Conservation (phyloP, 2,888 invertebrate species). For the Caenorhabditis doughertyi region DNA sequence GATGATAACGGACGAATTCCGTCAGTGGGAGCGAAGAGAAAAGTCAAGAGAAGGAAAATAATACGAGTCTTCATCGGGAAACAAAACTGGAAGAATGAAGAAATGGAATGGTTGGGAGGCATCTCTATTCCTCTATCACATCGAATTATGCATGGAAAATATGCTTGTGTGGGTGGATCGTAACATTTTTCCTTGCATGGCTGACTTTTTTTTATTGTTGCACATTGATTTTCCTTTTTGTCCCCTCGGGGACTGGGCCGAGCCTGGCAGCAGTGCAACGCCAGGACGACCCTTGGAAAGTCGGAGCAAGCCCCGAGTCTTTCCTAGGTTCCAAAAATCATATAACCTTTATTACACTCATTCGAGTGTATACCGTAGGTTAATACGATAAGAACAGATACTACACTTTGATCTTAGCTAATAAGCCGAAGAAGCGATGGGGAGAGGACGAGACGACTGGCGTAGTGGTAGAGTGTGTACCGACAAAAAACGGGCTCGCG, state of each 20-base stretch:
- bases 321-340: conserved; percentile 56
- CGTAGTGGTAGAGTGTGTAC: conserved; percentile 1
- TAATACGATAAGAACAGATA: conserved; percentile 71
- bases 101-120: too few species aligned
- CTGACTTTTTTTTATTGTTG: too few species aligned
- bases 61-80: too few species aligned
- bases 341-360: conserved; percentile 65
- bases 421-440: conserved; percentile 66
- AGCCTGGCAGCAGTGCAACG: conserved; percentile 65
- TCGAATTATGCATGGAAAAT: too few species aligned
- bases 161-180: too few species aligned
- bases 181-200: too few species aligned
- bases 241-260: conserved; percentile 60
- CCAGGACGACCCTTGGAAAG: conserved; percentile 63
- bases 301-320: conserved; percentile 67
- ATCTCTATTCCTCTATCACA: too few species aligned
- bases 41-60: too few species aligned
- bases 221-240: conserved; percentile 1
- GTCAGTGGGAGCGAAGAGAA: too few species aligned
- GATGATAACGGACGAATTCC: background rate
- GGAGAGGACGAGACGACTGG: background rate
- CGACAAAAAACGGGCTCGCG: conserved; percentile 20
- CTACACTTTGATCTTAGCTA: conserved; percentile 69
- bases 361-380: conserved; percentile 68
- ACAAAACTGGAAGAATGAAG: too few species aligned